A percentile compares a stretch with the other conserved stretches of the same genome.
phyloP scores from a whole-genome alignment of 37 sponge, comb jelly and placozoan genomes.

The Halichondria panicea region DNA sequence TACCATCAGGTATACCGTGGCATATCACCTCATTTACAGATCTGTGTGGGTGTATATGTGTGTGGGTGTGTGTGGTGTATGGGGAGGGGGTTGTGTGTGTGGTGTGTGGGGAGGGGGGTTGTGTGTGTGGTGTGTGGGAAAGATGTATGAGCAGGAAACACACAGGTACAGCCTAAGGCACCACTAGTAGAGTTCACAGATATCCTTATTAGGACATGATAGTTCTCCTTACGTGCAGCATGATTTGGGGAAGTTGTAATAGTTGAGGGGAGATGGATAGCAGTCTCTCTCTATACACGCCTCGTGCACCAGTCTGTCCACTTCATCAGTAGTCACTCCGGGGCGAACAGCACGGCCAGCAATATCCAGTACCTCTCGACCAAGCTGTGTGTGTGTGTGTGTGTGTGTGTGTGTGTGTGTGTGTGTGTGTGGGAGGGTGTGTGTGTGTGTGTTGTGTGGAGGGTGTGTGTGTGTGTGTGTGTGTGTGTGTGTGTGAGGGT shows the following conservation, averaged over 20 bases:
- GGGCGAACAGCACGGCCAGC: slow-evolving; percentile 61
- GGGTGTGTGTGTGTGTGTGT: too few species aligned
- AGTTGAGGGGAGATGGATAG: slow-evolving; percentile 96
- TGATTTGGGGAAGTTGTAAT: slow-evolving; percentile 91
- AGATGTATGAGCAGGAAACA: neutral
- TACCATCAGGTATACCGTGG: slow-evolving; percentile 92
- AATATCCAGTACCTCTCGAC: slow-evolving; percentile 88
- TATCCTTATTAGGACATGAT: too few species aligned
- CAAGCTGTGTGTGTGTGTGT: too few species aligned
- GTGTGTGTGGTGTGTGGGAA: neutral
- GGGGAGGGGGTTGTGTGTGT: neutral
- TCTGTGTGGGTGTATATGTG: slow-evolving; percentile 16
- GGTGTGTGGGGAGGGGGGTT: neutral
- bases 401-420: too few species aligned
- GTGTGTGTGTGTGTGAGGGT: too few species aligned
- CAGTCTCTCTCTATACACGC: slow-evolving; percentile 88
- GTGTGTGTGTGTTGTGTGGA: too few species aligned
- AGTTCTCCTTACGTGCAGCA: slow-evolving; percentile 82
- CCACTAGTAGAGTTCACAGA: too few species aligned
- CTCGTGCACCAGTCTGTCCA: slow-evolving; percentile 88
- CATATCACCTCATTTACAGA: slow-evolving; percentile 98
- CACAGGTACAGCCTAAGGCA: neutral
- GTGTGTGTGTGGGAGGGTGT: too few species aligned
- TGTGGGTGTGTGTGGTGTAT: neutral
- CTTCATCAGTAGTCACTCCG: slow-evolving; percentile 88